Percentiles rank a stretch among this genome's conserved stretches.
phyloP scores from a whole-genome alignment of 2,888 invertebrate genomes.

The Rosalia funebris region DNA sequence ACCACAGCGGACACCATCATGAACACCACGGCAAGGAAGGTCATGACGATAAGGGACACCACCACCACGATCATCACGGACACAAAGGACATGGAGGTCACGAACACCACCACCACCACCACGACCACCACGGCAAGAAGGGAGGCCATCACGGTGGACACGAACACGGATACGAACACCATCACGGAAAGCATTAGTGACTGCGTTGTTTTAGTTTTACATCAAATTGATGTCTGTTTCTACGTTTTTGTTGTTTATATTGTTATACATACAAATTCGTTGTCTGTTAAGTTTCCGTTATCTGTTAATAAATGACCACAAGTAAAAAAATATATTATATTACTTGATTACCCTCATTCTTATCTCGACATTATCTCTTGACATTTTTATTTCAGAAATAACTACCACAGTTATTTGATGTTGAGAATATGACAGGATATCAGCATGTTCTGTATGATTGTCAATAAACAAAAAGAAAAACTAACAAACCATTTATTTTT shows the following conservation, averaged over 20 bases:
- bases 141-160: constrained; percentile 80
- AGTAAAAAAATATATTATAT: background rate
- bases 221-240: constrained; percentile 25
- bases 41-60: constrained; percentile 85
- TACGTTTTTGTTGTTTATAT: constrained; percentile 19
- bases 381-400: too few species aligned
- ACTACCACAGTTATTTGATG: too few species aligned
- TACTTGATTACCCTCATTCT: background rate
- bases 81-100: constrained; percentile 84
- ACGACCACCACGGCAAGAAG: constrained; percentile 83
- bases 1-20: constrained; percentile 81
- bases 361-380: too few species aligned
- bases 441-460: too few species aligned
- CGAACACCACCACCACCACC: constrained; percentile 79
- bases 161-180: constrained; percentile 72
- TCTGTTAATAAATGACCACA: constrained; percentile 17
- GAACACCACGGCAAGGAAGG: constrained; percentile 86
- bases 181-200: constrained; percentile 37
- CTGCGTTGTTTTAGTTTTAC: constrained; percentile 21
- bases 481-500: too few species aligned
- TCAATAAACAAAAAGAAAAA: too few species aligned
- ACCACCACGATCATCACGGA: constrained; percentile 85
- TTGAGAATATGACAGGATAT: too few species aligned
- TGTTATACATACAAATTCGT: constrained; percentile 17
- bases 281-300: constrained; percentile 25